Percentiles rank a stretch among this genome's conserved stretches.
Evolutionary conservation across 37 sponge, comb jelly and placozoan species (phyloP).

Genomic region (Halichondria panicea): DNA sequence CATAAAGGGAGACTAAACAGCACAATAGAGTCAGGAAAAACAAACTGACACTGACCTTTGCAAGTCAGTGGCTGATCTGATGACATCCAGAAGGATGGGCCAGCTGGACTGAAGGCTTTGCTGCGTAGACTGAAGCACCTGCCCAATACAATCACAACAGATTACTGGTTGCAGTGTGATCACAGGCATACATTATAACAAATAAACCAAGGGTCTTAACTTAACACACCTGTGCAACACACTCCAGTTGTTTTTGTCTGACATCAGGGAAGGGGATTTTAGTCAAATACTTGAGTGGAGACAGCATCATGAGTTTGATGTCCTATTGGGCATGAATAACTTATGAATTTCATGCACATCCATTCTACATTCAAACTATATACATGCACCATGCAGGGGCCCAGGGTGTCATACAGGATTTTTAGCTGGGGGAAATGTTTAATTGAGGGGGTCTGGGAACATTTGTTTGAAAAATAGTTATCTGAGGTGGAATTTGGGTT

Average conservation of each 20-base stretch:
- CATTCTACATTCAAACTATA: neutral
- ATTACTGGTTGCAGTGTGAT: neutral
- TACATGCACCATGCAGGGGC: neutral
- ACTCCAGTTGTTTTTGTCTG: constrained; percentile 78
- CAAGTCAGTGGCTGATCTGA: constrained; percentile 32
- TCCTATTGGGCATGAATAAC: constrained; percentile 1
- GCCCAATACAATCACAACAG: neutral
- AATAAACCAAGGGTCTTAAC: neutral
- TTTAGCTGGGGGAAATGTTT: neutral
- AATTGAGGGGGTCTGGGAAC: too few relatives aligned
- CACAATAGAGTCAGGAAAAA: too few relatives aligned
- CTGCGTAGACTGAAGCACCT: constrained; percentile 63
- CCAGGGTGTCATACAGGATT: neutral
- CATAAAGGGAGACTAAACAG: neutral
- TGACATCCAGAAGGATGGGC: constrained; percentile 49
- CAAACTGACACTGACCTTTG: constrained; percentile 24
- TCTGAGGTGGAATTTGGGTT: too few relatives aligned
- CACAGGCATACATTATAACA: neutral
- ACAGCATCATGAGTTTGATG: constrained; percentile 34
- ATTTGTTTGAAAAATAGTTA: too few relatives aligned
- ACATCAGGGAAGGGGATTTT: constrained; percentile 49
- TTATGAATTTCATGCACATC: neutral
- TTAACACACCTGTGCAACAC: constrained; percentile 48
- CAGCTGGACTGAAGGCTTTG: constrained; percentile 51
- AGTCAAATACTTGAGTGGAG: constrained; percentile 52